A percentile compares a stretch with the other conserved stretches of the same genome.
These are phyloP conservation scores for Paedocypris sp. DNA, from an alignment of 2,113 vertebrate genomes.

Conservation along the genomic window DNA sequence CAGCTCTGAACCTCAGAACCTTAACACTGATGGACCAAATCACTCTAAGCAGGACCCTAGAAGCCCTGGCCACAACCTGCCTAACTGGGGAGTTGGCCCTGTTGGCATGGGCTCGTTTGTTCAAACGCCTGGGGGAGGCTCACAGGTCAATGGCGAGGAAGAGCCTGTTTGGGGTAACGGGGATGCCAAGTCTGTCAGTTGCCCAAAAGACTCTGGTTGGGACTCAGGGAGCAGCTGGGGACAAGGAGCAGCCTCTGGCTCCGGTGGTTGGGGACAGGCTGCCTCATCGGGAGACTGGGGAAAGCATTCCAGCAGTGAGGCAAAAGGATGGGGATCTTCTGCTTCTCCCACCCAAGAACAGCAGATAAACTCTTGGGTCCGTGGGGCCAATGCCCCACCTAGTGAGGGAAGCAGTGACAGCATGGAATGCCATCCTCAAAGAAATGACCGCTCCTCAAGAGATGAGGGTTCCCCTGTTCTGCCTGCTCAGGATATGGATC, in stretches of 20 bases:
- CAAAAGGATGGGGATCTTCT: constrained; percentile 73
- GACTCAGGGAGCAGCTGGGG: constrained; percentile 65
- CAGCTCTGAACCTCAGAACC: constrained; percentile 98
- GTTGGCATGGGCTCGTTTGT: constrained; percentile 76
- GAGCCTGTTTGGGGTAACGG: constrained; percentile 81
- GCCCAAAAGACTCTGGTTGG: constrained; percentile 65
- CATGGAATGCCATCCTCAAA: constrained; percentile 60
- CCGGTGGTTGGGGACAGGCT: constrained; percentile 56
- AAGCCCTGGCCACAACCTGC: constrained; percentile 76
- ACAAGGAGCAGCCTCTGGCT: constrained; percentile 63
- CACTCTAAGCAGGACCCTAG: constrained; percentile 73
- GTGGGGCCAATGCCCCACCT: constrained; percentile 67
- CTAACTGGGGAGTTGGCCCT: constrained; percentile 78
- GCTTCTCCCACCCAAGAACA: constrained; percentile 57
- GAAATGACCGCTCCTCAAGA: constrained; percentile 61
- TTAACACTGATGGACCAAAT: constrained; percentile 99
- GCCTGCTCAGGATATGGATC: constrained; percentile 87
- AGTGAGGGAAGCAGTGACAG: constrained; percentile 84
- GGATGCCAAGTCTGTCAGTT: constrained; percentile 57
- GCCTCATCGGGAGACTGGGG: constrained; percentile 54
- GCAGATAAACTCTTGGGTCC: constrained; percentile 70
- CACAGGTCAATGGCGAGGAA: constrained; percentile 62
- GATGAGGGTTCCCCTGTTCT: constrained; percentile 58
- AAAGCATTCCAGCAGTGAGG: constrained; percentile 55
- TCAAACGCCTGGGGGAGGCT: constrained; percentile 63